These are phyloP conservation scores for Melanargia galathea DNA, from an alignment of 2,888 invertebrate genomes.

Conservation along the genomic window DNA sequence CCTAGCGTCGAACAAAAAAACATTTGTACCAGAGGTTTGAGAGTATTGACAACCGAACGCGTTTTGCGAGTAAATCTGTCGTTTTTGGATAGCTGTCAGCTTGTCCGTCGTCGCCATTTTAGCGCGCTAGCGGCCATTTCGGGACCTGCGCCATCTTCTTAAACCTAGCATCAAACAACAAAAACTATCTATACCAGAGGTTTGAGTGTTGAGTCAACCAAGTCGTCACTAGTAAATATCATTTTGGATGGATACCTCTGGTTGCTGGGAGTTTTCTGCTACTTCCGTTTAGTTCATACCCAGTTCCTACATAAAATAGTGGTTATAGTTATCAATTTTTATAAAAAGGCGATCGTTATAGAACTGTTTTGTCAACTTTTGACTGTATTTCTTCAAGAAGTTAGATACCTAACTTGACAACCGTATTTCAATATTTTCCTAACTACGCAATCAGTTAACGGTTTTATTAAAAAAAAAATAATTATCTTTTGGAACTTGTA, in stretches of 20 bases:
- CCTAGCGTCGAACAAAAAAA: not conserved
- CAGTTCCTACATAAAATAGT: slow-evolving; percentile 8
- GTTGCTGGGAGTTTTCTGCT: not conserved
- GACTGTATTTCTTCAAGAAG: too few species aligned
- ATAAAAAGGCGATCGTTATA: not conserved
- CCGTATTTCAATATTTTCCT: too few species aligned
- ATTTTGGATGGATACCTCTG: not conserved
- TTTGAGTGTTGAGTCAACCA: too few species aligned
- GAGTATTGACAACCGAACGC: too few species aligned
- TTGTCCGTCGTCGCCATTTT: slow-evolving; percentile 56
- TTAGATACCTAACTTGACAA: too few species aligned
- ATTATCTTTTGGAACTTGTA: too few species aligned
- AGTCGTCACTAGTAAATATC: too few species aligned
- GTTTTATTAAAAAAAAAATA: too few species aligned
- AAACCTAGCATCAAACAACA: slow-evolving; percentile 3
- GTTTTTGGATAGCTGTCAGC: too few species aligned
- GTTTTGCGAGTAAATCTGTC: too few species aligned
- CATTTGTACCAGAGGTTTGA: not conserved
- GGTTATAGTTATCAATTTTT: not conserved
- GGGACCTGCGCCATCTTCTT: slow-evolving; percentile 27
- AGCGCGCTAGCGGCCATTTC: slow-evolving; percentile 52
- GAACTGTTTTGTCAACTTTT: not conserved
- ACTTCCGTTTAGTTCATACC: slow-evolving; percentile 1
- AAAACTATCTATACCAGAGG: not conserved
- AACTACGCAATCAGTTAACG: too few species aligned